These are phyloP conservation scores for Ericerus pela DNA, from an alignment of 1,140 invertebrate species.

Conservation along the genomic window DNA sequence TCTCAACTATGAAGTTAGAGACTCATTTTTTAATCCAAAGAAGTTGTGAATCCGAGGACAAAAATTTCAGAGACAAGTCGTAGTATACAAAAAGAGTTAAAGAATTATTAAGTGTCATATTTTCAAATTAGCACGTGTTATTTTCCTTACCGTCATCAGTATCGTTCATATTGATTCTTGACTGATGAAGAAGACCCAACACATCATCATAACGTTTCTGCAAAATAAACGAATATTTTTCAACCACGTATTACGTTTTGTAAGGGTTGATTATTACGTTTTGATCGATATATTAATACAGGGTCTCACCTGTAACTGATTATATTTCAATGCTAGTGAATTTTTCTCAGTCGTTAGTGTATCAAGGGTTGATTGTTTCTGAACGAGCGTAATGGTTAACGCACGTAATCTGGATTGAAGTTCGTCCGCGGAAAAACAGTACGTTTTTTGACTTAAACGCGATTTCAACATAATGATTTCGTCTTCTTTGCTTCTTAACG, in stretches of 20 bases:
- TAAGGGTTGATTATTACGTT: too few species aligned
- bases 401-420: slow-evolving; percentile 5
- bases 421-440: background rate
- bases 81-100: too few species aligned
- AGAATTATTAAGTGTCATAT: too few species aligned
- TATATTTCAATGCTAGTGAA: slow-evolving; percentile 17
- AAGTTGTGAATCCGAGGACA: too few species aligned
- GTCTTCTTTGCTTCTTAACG: background rate
- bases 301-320: background rate
- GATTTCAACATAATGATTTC: slow-evolving; percentile 7
- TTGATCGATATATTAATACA: too few species aligned
- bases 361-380: slow-evolving; percentile 64
- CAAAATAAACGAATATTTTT: too few species aligned
- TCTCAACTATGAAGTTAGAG: too few species aligned
- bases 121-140: too few species aligned
- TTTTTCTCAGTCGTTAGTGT: slow-evolving; percentile 61
- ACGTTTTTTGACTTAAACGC: background rate
- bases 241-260: too few species aligned
- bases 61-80: too few species aligned
- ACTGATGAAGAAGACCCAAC: background rate
- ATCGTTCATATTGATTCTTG: background rate
- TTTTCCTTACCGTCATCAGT: slow-evolving; percentile 3
- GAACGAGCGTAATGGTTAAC: slow-evolving; percentile 40
- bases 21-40: too few species aligned
- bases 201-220: slow-evolving; percentile 4